These are phyloP conservation scores for Stomatorhinus walkeri DNA, from an alignment of 2,797 vertebrate genomes.

Conservation along the genomic window DNA sequence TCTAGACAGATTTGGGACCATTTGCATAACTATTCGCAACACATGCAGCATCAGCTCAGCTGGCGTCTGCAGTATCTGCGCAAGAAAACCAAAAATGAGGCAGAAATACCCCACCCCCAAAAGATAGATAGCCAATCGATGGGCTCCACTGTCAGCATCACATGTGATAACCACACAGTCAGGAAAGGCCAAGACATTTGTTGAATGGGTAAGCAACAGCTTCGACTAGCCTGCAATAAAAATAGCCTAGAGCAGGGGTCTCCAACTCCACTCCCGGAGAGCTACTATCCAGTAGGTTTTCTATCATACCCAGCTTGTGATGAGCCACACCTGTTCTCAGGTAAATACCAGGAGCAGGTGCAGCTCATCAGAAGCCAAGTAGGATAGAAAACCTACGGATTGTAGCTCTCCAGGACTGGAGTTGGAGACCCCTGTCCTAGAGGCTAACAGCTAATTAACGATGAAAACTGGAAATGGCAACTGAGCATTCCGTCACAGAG, in stretches of 20 bases:
- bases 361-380: no score
- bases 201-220: background rate
- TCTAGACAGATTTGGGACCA: background rate
- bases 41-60: background rate
- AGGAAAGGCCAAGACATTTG: background rate
- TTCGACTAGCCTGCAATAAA: constrained; percentile 9
- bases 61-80: background rate
- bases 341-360: no score
- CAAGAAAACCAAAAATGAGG: background rate
- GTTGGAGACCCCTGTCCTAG: constrained; percentile 10
- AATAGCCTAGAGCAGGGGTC: constrained; percentile 25
- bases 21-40: background rate
- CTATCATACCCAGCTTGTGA: no score
- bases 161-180: background rate
- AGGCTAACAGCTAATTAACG: constrained; percentile 42
- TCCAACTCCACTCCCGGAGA: no score
- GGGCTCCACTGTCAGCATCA: background rate
- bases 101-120: background rate
- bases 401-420: no score
- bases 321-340: no score
- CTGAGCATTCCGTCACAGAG: background rate
- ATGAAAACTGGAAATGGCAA: constrained; percentile 15
- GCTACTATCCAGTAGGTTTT: no score
- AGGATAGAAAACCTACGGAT: no score
- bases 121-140: background rate